Conservation (phyloP, 1,140 invertebrate genomes). For the Drosophila neocordata region DNA sequence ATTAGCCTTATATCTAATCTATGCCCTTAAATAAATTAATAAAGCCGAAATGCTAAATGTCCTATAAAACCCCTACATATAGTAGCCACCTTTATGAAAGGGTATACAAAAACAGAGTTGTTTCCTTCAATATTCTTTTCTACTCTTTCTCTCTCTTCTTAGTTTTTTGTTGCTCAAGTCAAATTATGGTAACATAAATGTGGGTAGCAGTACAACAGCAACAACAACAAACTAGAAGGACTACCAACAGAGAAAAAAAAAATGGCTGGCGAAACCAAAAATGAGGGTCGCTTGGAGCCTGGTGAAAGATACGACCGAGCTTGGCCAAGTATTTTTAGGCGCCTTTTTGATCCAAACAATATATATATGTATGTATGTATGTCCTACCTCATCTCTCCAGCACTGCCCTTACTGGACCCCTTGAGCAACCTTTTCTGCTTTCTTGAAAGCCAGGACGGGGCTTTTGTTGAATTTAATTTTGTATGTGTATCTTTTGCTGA, state of each 20-base stretch:
- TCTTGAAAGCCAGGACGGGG: constrained; percentile 47
- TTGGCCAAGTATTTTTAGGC: constrained; percentile 76
- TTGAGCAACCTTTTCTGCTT: constrained; percentile 21
- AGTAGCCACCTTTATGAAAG: background rate
- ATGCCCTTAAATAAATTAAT: too few species aligned
- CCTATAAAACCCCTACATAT: too few species aligned
- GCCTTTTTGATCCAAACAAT: constrained; percentile 61
- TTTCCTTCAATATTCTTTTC: background rate
- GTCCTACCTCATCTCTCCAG: background rate
- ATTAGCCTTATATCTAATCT: too few species aligned
- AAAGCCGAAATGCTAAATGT: too few species aligned
- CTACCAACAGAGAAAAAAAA: constrained; percentile 37
- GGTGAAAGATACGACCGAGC: constrained; percentile 58
- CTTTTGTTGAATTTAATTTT: constrained; percentile 75
- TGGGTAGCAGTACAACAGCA: constrained; percentile 62
- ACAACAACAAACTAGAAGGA: constrained; percentile 33
- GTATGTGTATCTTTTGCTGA: constrained; percentile 77
- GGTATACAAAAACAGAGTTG: background rate
- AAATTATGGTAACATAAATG: constrained; percentile 81
- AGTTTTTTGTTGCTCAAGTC: constrained; percentile 64
- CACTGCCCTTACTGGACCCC: background rate
- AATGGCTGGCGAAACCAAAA: constrained; percentile 64
- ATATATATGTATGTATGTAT: background rate
- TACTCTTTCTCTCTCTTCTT: constrained; percentile 23
- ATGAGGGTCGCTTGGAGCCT: constrained; percentile 60